Percentiles rank a stretch among this genome's conserved stretches.
These are phyloP conservation scores for Hycleus phaleratus DNA, from an alignment of 1,140 invertebrate genomes.

Conservation along the genomic window DNA sequence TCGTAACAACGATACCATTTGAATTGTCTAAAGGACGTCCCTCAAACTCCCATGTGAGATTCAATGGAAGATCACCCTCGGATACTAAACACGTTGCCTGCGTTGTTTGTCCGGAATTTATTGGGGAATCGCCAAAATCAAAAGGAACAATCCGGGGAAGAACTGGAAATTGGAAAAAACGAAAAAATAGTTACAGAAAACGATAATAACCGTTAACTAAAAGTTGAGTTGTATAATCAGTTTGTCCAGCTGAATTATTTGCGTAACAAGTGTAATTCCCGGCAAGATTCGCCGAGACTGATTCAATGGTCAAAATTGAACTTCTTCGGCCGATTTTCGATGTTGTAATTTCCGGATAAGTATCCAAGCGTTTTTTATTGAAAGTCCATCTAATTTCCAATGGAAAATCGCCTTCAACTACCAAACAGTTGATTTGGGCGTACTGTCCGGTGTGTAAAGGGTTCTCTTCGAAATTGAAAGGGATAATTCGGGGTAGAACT, in stretches of 20 bases:
- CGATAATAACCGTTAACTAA: slow-evolving; percentile 55
- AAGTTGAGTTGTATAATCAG: slow-evolving; percentile 58
- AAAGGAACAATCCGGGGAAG: slow-evolving; percentile 54
- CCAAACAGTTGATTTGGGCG: slow-evolving; percentile 64
- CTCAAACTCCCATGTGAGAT: slow-evolving; percentile 53
- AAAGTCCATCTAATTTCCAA: slow-evolving; percentile 60
- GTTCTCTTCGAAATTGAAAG: slow-evolving; percentile 61
- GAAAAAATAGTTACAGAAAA: slow-evolving; percentile 10
- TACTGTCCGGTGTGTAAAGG: slow-evolving; percentile 63
- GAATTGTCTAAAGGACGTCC: slow-evolving; percentile 35
- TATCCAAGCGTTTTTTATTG: slow-evolving; percentile 45
- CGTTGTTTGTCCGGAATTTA: slow-evolving; percentile 65
- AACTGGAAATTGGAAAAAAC: slow-evolving; percentile 44
- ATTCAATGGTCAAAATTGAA: slow-evolving; percentile 57
- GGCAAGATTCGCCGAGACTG: slow-evolving; percentile 60
- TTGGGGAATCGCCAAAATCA: slow-evolving; percentile 51
- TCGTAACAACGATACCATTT: slow-evolving; percentile 51
- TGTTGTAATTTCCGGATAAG: slow-evolving; percentile 44
- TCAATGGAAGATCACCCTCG: slow-evolving; percentile 56
- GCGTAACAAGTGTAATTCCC: slow-evolving; percentile 74
- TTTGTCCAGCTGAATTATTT: slow-evolving; percentile 64
- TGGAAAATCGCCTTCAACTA: slow-evolving; percentile 62
- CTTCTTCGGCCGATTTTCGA: slow-evolving; percentile 41
- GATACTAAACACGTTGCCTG: slow-evolving; percentile 59
- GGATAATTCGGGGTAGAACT: slow-evolving; percentile 60